Percentiles rank a stretch among this genome's conserved stretches.
phyloP scores from a whole-genome alignment of 2,113 vertebrate species.

The Mustelus asterias region DNA sequence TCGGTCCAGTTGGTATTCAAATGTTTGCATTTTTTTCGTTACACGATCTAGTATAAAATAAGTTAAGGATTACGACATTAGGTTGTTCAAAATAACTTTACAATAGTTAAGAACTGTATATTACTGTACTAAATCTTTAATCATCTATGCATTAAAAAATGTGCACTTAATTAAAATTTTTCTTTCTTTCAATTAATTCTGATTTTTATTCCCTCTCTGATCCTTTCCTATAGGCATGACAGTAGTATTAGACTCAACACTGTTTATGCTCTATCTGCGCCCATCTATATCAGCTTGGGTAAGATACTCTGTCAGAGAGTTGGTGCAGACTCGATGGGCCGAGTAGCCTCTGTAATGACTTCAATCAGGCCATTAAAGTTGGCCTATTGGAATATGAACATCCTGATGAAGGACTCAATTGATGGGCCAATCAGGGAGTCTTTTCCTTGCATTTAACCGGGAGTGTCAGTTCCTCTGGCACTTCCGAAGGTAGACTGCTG shows the following conservation, averaged over 20 bases:
- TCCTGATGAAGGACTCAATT: no score
- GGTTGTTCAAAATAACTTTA: not conserved
- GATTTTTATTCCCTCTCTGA: not conserved
- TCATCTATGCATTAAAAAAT: no score
- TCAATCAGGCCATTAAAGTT: no score
- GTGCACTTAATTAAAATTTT: not conserved
- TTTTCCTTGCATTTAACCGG: no score
- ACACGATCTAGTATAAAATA: constrained; percentile 67
- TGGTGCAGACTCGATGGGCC: no score
- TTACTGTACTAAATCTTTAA: no score
- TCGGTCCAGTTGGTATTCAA: constrained; percentile 58
- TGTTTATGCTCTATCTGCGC: not conserved
- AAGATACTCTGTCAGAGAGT: no score
- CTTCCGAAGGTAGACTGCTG: no score
- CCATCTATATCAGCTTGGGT: not conserved
- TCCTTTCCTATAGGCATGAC: not conserved
- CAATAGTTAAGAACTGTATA: not conserved
- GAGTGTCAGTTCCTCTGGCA: no score
- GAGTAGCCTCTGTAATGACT: no score
- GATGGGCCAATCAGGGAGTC: no score
- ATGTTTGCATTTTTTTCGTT: constrained; percentile 63
- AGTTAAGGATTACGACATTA: constrained; percentile 63
- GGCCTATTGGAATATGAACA: no score
- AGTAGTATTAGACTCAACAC: not conserved
- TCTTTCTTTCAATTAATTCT: not conserved